Evolutionary conservation across 2,888 invertebrate species (phyloP), one percentile per base, ranked within the genome.

Genomic region (Spilarctia lutea): DNA sequence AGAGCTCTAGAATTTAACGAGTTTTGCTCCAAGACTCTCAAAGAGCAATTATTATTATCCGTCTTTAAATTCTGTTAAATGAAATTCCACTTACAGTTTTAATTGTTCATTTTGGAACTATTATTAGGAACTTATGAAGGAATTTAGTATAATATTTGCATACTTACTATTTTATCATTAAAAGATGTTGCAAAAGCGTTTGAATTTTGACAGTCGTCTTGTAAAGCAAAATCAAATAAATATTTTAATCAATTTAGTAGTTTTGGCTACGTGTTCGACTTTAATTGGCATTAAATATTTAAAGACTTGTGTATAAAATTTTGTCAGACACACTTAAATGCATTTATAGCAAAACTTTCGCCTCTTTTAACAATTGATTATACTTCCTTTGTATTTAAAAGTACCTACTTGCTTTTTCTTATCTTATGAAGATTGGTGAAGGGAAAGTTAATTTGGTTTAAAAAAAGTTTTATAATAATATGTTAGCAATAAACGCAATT

Each of bases 1-100:
- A 92, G 92, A 86, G 93, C 91, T 88, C 93, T 93, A 91, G 89
- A 92, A 88, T 92, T 92, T 94, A 94, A 94, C 92, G 93, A 94
- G 92, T 91, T 91, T 89, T 89, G 86, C 89, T 91, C 86, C 87
- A 86, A 93, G 92, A 88, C 87, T 83, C 85, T 88, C 81, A 83
- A 80, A 87, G 86, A 91, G 89, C 91, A 90, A 91, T 92, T 90
- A 91, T 91, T 90, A 89, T 88, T 89, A 90, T 88, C 87, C 84
- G 80, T 81, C 84, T 83, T 82, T 80, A 82, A 85, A 86, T 89
- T 87, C 78, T 86, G 79, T 81, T 81, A 85, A 89, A 86, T 88
- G 88, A 90, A 90, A 88, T 89, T 86, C 80, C 83, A 83, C 83
- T 87, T 83, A 77, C 86, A 89, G 79, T 86, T 91, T 90, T 90